Evolutionary conservation across 2,113 vertebrate species (phyloP), one percentile per base, ranked within the genome.

Genomic region (Neoarius graeffei): DNA sequence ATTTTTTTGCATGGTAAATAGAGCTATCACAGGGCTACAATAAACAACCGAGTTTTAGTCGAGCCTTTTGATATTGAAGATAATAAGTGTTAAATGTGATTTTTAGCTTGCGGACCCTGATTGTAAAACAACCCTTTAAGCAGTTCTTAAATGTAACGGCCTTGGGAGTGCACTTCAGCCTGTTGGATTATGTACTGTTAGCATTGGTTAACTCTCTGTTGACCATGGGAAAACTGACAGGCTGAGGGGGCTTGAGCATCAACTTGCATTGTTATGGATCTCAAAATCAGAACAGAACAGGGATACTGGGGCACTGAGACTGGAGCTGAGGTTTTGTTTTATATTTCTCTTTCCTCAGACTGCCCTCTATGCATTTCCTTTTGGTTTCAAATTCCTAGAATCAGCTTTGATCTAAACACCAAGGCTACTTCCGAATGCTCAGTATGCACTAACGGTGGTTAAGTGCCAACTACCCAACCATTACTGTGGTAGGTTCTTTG

Each of bases 201-300:
- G 35, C 35, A 23, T 82, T 81, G 27, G n/a, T 35, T n/a, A 23
- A 74, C 30, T 80, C 27, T 87, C 15, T 86, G 84, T 83, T 88
- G 74, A 83, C 19, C 86, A 73, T 60, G 82, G 30, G 62, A 19
- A 81, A 87, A 42, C 10, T 57, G 42, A 13, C 76, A 54, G 81
- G 35, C 11, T 15, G 9, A 30, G n/a, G 4, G 11, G 62, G 76
- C 11, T 0, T 11, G n/a, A 20, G 30, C 64, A 88, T 88, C 23
- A 56, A 19, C 76, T 67, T 73, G 30, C 62, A 59, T 88, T 56
- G 30, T 77, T 42, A 42, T 25, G 23, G 25, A 20, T 60, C 42
- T 42, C 27, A 15, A 9, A 48, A 69, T 27, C 71, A 14, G 9
- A 56, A n/a, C 35, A 25, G 30, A 56, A 62, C 27, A 25, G 15